These are phyloP conservation scores for Lithobates sylvaticus DNA, from an alignment of 2,797 vertebrate species.

Conservation along the genomic window DNA sequence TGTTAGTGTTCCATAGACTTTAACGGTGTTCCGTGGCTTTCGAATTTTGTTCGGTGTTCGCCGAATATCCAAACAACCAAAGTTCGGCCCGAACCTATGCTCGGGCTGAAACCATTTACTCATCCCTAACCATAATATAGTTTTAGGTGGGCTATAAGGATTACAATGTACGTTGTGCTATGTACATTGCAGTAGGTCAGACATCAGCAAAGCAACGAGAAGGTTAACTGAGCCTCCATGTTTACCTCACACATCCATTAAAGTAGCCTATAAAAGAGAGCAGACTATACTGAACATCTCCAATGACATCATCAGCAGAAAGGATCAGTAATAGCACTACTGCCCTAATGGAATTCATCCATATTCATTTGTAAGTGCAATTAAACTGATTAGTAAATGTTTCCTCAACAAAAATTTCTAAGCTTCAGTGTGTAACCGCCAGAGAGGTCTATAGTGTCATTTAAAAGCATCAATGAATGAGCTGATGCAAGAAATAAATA, in stretches of 20 bases:
- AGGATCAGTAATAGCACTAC: constrained; percentile 37
- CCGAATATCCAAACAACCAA: no score
- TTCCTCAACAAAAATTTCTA: constrained; percentile 38
- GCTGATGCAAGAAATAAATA: background rate
- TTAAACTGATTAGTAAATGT: constrained; percentile 52
- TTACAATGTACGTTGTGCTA: background rate
- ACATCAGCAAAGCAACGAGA: background rate
- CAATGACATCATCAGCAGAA: constrained; percentile 31
- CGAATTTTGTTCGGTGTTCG: no score
- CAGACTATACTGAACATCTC: constrained; percentile 41
- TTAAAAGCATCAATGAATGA: constrained; percentile 17
- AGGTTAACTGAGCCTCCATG: constrained; percentile 15
- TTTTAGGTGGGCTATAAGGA: background rate
- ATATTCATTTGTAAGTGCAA: constrained; percentile 46
- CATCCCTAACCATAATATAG: background rate
- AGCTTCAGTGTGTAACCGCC: constrained; percentile 6
- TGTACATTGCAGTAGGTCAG: background rate
- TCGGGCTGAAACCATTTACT: no score
- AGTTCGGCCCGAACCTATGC: no score
- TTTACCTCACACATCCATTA: constrained; percentile 47
- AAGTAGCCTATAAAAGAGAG: background rate
- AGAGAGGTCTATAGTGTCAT: background rate
- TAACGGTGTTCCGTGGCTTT: no score
- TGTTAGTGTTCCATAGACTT: no score
- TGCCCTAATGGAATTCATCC: constrained; percentile 48